Base-by-base conservation (phyloP, 2,113 vertebrate species). In the Chaetura pelagica region DNA sequence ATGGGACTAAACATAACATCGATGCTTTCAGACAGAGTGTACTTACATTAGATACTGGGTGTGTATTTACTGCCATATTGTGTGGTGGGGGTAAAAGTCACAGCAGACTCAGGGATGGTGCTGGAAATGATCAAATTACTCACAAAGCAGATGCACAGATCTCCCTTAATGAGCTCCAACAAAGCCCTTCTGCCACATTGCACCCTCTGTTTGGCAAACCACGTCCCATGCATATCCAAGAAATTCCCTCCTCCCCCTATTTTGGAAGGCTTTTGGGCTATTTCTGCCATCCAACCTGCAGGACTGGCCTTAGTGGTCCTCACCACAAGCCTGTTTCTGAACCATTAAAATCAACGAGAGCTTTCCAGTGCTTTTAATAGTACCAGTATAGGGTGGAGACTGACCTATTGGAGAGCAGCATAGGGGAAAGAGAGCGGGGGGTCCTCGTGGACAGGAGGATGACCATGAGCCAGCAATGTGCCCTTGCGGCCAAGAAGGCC, bases 341-440 rank as follows among this genome's bases (percentile, higher is more conserved):
- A 66, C 11, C 4, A 6, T 80, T 88, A 40, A 80, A 80, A 89
- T 88, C 75, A 90, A 15, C 64, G 30, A 14, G 90, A 94, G 18
- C 24, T 86, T 86, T 74, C 63, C 34, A 88, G 44, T 21, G n/a
- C 48, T 86, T 88, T 89, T 80, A 78, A 92, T 86, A 90, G 82
- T 13, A 90, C 40, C 40, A 42, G 40, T 42, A 42, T 42, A 42
- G 40, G 40, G 11, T 42, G 40, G 40, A 12, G 13, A 14, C 40
- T 42, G 40, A 42, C 40, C 40, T 42, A 14, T 42, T 42, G 40
- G 40, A 42, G 40, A 42, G 40, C 40, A 42, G 40, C 11, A 12
- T 42, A 42, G 11, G 40, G 40, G 40, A 42, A 42, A 42, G 40
- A 14, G 40, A 42, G 12, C 40, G 10, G 40, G 11, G 40, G 40